Percentiles rank a stretch among this genome's conserved stretches.
Conservation (phyloP, 2,888 invertebrate genomes). For the Plagodis dolabraria region DNA sequence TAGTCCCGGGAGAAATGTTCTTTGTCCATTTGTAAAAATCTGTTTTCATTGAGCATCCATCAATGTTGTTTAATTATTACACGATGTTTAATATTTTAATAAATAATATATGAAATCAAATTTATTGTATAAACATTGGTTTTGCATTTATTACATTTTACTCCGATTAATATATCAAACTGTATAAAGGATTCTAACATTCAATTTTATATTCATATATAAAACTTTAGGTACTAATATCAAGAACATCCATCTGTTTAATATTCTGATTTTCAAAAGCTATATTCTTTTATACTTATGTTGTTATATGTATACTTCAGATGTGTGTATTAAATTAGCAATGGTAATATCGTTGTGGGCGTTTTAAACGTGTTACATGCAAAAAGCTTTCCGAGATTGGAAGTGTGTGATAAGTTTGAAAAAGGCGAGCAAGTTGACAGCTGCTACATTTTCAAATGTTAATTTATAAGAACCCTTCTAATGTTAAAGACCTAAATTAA, state of each 20-base stretch:
- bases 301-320: slow-evolving; percentile 18
- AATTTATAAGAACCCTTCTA: not conserved
- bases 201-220: too few species aligned
- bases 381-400: slow-evolving; percentile 38
- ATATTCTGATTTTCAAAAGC: slow-evolving; percentile 9
- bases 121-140: too few species aligned
- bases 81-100: too few species aligned
- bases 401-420: slow-evolving; percentile 34
- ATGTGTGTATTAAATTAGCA: slow-evolving; percentile 34
- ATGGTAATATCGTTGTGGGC: slow-evolving; percentile 39
- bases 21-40: too few species aligned
- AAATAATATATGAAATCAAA: too few species aligned
- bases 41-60: too few species aligned
- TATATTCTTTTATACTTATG: slow-evolving; percentile 21
- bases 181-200: too few species aligned
- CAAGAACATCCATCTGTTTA: slow-evolving; percentile 8
- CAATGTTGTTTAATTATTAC: too few species aligned
- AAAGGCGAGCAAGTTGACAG: slow-evolving; percentile 42
- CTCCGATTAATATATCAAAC: too few species aligned
- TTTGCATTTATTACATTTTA: too few species aligned
- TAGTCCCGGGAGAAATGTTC: too few species aligned
- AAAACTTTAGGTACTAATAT: not conserved
- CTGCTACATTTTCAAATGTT: slow-evolving; percentile 34
- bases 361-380: slow-evolving; percentile 39
- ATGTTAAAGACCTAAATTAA: too few species aligned